A percentile compares a stretch with the other conserved stretches of the same genome.
phyloP scores from a whole-genome alignment of 2,888 invertebrate genomes.

The Lysandra bellargus region DNA sequence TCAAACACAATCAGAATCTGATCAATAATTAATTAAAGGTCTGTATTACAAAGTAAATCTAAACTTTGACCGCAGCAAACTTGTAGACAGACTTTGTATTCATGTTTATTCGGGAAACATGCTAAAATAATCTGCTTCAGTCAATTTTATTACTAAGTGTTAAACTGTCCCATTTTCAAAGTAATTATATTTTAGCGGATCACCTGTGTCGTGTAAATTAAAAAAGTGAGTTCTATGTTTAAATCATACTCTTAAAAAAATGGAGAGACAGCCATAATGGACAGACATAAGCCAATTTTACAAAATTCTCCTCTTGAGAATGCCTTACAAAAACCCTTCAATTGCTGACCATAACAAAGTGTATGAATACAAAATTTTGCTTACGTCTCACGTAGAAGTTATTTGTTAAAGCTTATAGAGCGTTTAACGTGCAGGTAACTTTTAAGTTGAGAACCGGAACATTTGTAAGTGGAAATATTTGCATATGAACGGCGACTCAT shows the following conservation, averaged over 20 bases:
- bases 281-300: background rate
- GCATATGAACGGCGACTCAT: constrained; percentile 68
- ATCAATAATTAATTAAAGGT: constrained; percentile 15
- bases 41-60: constrained; percentile 17
- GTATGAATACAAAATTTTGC: background rate
- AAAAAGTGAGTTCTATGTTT: too few relatives aligned
- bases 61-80: constrained; percentile 17
- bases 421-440: constrained; percentile 23
- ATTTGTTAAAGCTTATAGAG: constrained; percentile 14
- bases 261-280: too few relatives aligned
- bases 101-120: constrained; percentile 7
- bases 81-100: constrained; percentile 14
- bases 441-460: constrained; percentile 38
- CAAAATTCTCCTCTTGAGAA: background rate
- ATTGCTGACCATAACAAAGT: background rate
- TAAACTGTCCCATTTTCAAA: background rate
- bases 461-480: constrained; percentile 46
- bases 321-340: background rate
- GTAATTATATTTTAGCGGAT: background rate
- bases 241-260: too few relatives aligned
- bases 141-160: background rate
- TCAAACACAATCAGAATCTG: constrained; percentile 5
- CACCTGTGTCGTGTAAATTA: background rate
- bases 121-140: background rate
- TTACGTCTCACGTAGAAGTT: background rate